These are phyloP conservation scores for Pachliopta kotzebuea DNA, from an alignment of 2,888 invertebrate species.

Conservation along the genomic window DNA sequence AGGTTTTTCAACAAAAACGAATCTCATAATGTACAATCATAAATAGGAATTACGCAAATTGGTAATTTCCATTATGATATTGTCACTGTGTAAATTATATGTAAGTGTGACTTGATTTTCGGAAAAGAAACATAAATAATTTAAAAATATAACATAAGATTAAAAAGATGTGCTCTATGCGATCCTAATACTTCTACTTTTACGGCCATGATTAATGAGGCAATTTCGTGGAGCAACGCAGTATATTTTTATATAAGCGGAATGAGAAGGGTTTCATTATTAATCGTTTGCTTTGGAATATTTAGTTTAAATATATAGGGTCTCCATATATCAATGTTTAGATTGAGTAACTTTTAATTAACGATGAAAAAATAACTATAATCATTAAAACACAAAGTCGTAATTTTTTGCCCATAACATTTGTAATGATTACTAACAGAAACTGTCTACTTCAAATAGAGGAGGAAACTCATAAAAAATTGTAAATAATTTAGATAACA, in stretches of 20 bases:
- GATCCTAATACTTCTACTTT: conserved; percentile 10
- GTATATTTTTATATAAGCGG: conserved; percentile 16
- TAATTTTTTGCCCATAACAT: not conserved
- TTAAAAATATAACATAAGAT: conserved; percentile 2
- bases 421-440: too few species aligned
- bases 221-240: conserved; percentile 11
- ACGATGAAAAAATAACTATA: not conserved
- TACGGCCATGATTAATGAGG: conserved; percentile 21
- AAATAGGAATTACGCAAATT: not conserved
- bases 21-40: not conserved
- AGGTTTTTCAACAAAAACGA: not conserved
- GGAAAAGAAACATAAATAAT: not conserved
- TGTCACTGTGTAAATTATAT: not conserved
- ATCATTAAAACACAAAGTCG: not conserved
- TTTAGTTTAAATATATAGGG: not conserved
- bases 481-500: too few species aligned
- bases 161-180: conserved; percentile 5
- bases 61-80: not conserved
- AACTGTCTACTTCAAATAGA: too few species aligned
- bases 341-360: not conserved
- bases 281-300: conserved; percentile 2
- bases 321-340: not conserved
- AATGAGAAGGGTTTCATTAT: conserved; percentile 12
- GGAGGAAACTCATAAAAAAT: too few species aligned
- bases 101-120: not conserved